Base-by-base conservation (phyloP, 92 coral and sea anemone genomes). In the Siderastrea radians region DNA sequence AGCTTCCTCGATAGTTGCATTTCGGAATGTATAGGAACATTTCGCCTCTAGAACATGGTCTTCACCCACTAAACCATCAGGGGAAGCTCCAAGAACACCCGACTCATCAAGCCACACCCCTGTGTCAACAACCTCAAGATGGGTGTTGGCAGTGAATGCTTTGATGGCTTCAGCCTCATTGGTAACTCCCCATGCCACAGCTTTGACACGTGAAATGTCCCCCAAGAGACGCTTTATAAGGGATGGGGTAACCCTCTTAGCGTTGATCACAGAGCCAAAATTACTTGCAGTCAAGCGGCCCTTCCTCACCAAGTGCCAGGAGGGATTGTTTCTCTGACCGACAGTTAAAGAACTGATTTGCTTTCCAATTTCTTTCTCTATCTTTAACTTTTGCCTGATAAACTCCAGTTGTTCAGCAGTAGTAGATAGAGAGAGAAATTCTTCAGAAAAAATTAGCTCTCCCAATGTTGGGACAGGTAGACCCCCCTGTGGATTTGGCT, bases 121-220 rank as follows among this genome's bases (percentile, higher is more conserved):
- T 74, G 90, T 77, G 46, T 84, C 73, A 14, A 66, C 44, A 48
- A 65, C 79, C 44, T 49, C 52, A 3, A 77, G 70, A 49, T 72
- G 78, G n/a, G 84, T 83, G 10, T 19, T 45, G 48, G 14, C 16
- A 12, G 46, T 55, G 61, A 90, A 90, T 26, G 81, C 63, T 43
- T 90, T 84, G n/a, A 90, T 59, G 2, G 79, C 92, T 78, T 84
- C 88, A 6, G 81, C 46, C 49, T 89, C 92, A 84, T 89, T 88
- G 2, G 46, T 52, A 26, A 83, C 88, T 62, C 82, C 83, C 82
- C 83, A 84, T 44, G 52, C 68, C 3, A 84, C 83, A 73, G 88
- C 88, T 72, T 84, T 84, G 44, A 84, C 88, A 6, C 60, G 67
- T 19, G 82, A 3, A 7, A 84, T 16, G 84, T 71, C 91, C 48